phyloP scores from a whole-genome alignment of 2,888 invertebrate species.

The Drosophila mulleri region DNA sequence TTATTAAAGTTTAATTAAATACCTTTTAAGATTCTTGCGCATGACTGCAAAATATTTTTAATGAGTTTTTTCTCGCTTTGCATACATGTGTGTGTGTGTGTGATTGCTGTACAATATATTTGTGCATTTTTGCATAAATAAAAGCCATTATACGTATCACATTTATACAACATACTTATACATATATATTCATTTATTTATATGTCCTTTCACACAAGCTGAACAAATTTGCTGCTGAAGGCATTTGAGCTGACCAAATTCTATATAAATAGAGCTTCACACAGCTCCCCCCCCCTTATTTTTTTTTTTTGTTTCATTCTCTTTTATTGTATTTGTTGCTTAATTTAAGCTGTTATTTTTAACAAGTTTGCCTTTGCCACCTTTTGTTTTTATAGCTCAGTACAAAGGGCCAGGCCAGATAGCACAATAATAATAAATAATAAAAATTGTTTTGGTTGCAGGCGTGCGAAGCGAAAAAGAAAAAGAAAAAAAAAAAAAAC shows the following conservation, averaged over 20 bases:
- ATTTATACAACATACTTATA: neutral
- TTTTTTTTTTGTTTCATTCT: neutral
- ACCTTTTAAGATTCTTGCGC: constrained; percentile 73
- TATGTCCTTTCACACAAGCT: no score
- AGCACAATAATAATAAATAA: constrained; percentile 63
- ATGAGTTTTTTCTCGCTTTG: constrained; percentile 71
- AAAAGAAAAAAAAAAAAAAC: constrained; percentile 25
- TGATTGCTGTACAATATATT: constrained; percentile 28
- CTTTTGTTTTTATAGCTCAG: constrained; percentile 22
- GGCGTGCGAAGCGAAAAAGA: constrained; percentile 33
- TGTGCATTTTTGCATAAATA: constrained; percentile 10
- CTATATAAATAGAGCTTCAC: neutral
- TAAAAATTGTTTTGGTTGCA: constrained; percentile 48
- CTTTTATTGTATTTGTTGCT: constrained; percentile 21
- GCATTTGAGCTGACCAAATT: constrained; percentile 9
- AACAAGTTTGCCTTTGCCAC: constrained; percentile 18
- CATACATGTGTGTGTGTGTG: neutral
- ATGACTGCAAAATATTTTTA: constrained; percentile 74
- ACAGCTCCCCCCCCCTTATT: neutral
- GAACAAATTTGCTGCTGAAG: neutral
- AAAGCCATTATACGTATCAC: constrained; percentile 32
- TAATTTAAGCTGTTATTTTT: constrained; percentile 36
- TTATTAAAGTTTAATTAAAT: constrained; percentile 79
- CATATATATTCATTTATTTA: neutral
- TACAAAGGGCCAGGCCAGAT: constrained; percentile 42